Evolutionary conservation across 2,888 invertebrate genomes (phyloP), one percentile per base, ranked within the genome.

Genomic region (Phytoseiulus persimilis): DNA sequence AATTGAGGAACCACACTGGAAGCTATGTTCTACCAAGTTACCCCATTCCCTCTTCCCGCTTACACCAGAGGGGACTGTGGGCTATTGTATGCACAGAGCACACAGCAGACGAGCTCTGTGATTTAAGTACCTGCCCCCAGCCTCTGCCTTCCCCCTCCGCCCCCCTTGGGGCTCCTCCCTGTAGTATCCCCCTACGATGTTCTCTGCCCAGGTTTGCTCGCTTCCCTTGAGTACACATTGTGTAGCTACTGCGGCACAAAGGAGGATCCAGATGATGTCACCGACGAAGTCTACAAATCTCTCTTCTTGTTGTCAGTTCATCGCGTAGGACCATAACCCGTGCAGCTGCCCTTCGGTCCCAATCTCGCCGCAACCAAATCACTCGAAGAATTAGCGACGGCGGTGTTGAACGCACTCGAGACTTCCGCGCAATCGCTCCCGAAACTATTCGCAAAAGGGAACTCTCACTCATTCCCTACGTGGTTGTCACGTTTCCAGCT

Each of bases 61-160:
- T 14, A 65, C 65, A 65, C 5, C 5, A 65, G 65, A 65, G 65
- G 28, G 65, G 65, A 65, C 18, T 65, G 65, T 18, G 5, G 65
- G 65, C 65, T 65, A 65, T 65, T 65, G 65, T 65, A 65, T 65
- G 65, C 65, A 65, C 65, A 65, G 65, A 65, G 65, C 65, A 65
- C 65, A 65, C 65, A 18, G 65, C 65, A 65, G 65, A 65, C 65
- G 28, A 65, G 65, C 65, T 65, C 65, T 65, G 65, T 65, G 65
- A 65, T 65, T 65, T 65, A 65, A 65, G 65, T 65, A 65, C 65
- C 65, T 65, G 65, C 65, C 65, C 65, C 65, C 2, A 23, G 18
- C 18, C 18, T 23, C 65, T 18, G 1, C 65, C 65, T 23, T 14
- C 18, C 18, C 65, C 65, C n/a, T n/a, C n/a, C n/a, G n/a, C n/a